Base-by-base conservation (phyloP, 2,113 vertebrate species). In the Alaudala cheleensis region DNA sequence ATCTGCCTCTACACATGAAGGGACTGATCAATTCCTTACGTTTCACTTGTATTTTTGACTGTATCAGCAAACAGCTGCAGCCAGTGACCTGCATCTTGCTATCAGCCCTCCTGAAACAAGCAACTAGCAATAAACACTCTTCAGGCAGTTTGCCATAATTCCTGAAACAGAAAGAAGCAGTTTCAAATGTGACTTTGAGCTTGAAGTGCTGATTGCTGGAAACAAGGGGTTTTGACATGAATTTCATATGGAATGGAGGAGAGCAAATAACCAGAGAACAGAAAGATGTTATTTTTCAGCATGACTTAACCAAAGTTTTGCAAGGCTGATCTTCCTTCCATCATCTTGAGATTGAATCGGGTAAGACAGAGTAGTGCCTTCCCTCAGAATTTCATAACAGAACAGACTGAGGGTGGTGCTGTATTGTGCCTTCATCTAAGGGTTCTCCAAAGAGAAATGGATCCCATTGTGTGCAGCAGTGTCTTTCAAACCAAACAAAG, bases 231-330 rank as follows among this genome's bases (percentile, higher is more conserved):
- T 91, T 72, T 77, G 23, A 57, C 39, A 26, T 6, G 18, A 90
- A 58, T 80, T 83, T 81, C 23, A 47, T 42, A 61, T 2, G 26
- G 71, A 82, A 54, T 81, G 3, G 9, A 45, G 24, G 74, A 37
- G 2, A 51, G 11, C 29, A 80, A 86, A 77, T 14, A 65, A 42
- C 18, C 28, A 86, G 24, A 5, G 11, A 88, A 73, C 25, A 80
- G 24, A 58, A 82, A 77, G 26, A 64, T 51, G 49, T 23, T 65
- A 33, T n/a, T 93, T 92, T 83, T 90, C 82, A 92, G 74, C 79
- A 42, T 66, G 71, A 34, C 12, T 77, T 83, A 37, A 86, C 47
- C 23, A 21, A 80, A 77, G 50, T 44, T 69, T 83, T 88, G 40
- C 58, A 73, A 82, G 54, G 70, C 9, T 79, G 31, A 80, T 57